Evolutionary conservation across 2,113 vertebrate species (phyloP).

Genomic region (Dolichotis patagonum): DNA sequence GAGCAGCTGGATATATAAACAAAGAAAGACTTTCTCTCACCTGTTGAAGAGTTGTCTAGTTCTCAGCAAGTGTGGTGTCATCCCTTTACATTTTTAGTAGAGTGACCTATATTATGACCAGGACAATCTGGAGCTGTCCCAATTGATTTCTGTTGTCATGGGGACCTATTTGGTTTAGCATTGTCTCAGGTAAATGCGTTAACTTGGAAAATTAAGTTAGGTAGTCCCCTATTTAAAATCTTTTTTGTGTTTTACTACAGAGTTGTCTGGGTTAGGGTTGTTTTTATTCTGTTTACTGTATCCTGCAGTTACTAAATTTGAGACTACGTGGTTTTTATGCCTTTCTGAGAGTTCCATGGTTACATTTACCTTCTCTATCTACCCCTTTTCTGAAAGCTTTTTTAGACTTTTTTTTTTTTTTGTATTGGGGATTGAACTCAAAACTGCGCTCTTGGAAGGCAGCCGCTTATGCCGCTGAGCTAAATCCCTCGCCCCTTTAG

Average conservation of each 20-base stretch:
- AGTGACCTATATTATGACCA: background rate
- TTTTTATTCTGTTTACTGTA: background rate
- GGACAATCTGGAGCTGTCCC: background rate
- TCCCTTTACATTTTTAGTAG: background rate
- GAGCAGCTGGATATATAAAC: background rate
- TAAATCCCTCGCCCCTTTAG: no score
- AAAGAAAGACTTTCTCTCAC: background rate
- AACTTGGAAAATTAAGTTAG: background rate
- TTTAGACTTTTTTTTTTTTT: no score
- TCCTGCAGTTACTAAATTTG: background rate
- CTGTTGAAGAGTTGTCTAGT: background rate
- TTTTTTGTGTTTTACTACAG: constrained; percentile 24
- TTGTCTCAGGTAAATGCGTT: background rate
- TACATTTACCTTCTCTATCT: background rate
- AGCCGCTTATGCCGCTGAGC: no score
- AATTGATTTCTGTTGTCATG: background rate
- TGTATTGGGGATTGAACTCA: no score
- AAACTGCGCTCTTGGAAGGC: no score
- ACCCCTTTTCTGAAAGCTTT: background rate
- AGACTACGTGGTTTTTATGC: background rate
- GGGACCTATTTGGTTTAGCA: background rate
- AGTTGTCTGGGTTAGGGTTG: background rate
- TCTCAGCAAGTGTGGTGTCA: background rate
- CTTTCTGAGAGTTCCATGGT: background rate
- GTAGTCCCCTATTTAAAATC: background rate